phyloP scores from a whole-genome alignment of 2,888 invertebrate species.

The Ochropleura plecta region DNA sequence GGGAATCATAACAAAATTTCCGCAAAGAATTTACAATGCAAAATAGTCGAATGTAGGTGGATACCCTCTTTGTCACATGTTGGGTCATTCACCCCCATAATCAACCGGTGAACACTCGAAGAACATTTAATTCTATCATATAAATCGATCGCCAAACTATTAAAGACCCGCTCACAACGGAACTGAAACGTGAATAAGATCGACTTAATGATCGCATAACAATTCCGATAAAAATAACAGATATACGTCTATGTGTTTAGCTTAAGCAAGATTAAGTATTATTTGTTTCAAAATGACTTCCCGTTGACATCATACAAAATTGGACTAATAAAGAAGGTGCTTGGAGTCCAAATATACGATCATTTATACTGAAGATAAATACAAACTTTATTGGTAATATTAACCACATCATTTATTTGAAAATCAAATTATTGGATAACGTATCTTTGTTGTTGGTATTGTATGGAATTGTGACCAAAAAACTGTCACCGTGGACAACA shows the following conservation, averaged over 20 bases:
- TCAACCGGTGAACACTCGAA: conserved; percentile 56
- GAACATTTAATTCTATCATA: conserved; percentile 61
- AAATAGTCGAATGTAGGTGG: conserved; percentile 72
- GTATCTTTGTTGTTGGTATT: conserved; percentile 28
- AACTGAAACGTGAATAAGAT: conserved; percentile 53
- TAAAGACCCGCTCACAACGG: conserved; percentile 55
- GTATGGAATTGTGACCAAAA: conserved; percentile 16
- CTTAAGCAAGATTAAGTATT: conserved; percentile 20
- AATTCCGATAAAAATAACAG: conserved; percentile 36
- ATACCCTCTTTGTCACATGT: conserved; percentile 66
- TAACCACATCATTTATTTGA: conserved; percentile 47
- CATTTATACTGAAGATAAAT: conserved; percentile 48
- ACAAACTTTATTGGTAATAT: conserved; percentile 10
- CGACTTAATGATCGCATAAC: conserved; percentile 52
- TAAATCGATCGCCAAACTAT: conserved; percentile 62
- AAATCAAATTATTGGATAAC: conserved; percentile 32
- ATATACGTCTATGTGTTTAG: conserved; percentile 7
- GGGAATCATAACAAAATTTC: conserved; percentile 70
- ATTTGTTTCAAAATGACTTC: conserved; percentile 32
- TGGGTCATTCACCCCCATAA: conserved; percentile 68
- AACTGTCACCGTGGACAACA: conserved; percentile 21
- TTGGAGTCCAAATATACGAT: neutral
- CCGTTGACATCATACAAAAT: conserved; percentile 31
- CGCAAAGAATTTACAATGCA: conserved; percentile 66
- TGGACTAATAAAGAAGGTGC: conserved; percentile 30